Percentiles rank a stretch among this genome's conserved stretches.
These are phyloP conservation scores for Agrilus cyanescens DNA, from an alignment of 2,888 invertebrate species.

Conservation along the genomic window DNA sequence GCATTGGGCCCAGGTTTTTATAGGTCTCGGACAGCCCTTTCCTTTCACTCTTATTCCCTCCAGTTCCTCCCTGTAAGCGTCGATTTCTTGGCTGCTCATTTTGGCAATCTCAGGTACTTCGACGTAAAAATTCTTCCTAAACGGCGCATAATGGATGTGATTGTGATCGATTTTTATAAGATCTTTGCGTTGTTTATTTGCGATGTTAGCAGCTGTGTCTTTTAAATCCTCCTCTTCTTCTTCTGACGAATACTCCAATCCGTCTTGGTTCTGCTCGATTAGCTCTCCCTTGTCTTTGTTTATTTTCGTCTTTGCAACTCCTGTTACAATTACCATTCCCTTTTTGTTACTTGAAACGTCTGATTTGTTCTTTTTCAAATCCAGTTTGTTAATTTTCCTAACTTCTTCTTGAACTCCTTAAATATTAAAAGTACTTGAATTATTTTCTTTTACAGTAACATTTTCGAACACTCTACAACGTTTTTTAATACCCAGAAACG, in stretches of 20 bases:
- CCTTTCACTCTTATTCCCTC: constrained; percentile 88
- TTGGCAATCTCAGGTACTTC: constrained; percentile 91
- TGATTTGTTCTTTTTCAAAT: constrained; percentile 41
- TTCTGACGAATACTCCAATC: constrained; percentile 93
- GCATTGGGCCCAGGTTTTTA: constrained; percentile 96
- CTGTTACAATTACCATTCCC: constrained; percentile 70
- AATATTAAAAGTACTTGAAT: neutral
- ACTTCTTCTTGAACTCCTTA: constrained; percentile 61
- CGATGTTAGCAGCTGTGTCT: constrained; percentile 76
- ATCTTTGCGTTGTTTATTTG: constrained; percentile 86
- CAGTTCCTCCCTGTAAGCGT: constrained; percentile 72
- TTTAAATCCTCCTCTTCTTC: constrained; percentile 93
- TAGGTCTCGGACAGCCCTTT: constrained; percentile 91
- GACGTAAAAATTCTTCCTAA: constrained; percentile 92
- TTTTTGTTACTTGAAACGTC: constrained; percentile 34
- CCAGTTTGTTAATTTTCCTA: constrained; percentile 64
- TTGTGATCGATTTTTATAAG: constrained; percentile 86
- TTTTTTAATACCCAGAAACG: too few relatives aligned
- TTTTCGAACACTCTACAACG: too few relatives aligned
- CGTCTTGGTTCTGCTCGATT: constrained; percentile 98
- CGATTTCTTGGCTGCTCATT: constrained; percentile 82
- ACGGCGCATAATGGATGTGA: constrained; percentile 74
- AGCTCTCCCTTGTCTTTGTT: constrained; percentile 86
- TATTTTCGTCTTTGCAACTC: constrained; percentile 70
- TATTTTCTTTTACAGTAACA: too few relatives aligned